Conservation (phyloP, 2,113 vertebrate species). For the Phoxinus phoxinus region DNA sequence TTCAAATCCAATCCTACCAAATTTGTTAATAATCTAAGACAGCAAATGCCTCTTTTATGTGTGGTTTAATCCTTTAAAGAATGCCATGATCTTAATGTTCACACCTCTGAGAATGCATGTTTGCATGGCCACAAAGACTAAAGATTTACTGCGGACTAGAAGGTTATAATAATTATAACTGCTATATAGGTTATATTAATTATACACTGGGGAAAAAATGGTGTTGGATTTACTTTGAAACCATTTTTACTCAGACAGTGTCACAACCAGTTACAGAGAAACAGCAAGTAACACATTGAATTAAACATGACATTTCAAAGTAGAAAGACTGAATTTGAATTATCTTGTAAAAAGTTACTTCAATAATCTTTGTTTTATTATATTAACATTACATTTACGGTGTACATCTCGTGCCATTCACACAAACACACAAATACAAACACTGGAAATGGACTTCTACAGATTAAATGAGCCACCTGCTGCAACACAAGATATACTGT, state of each 20-base stretch:
- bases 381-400: too few species aligned
- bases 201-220: background rate
- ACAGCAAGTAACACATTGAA: too few species aligned
- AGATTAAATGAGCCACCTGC: background rate
- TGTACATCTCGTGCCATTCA: background rate
- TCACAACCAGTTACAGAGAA: too few species aligned
- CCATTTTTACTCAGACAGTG: too few species aligned
- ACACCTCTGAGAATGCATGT: background rate
- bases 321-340: too few species aligned
- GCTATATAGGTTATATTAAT: background rate
- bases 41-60: background rate
- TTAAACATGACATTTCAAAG: too few species aligned
- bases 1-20: background rate
- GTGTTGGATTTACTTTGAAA: too few species aligned
- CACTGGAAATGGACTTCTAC: background rate
- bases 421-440: conserved; percentile 22
- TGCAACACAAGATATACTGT: background rate
- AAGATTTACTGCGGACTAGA: background rate
- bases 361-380: too few species aligned
- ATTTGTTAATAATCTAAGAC: background rate
- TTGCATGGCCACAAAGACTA: background rate
- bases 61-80: conserved; percentile 2
- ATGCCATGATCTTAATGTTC: background rate
- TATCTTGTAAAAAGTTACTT: too few species aligned
- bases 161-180: too few species aligned